Base-by-base conservation (phyloP, 2,888 invertebrate genomes). In the Drosophila gaucha region DNA sequence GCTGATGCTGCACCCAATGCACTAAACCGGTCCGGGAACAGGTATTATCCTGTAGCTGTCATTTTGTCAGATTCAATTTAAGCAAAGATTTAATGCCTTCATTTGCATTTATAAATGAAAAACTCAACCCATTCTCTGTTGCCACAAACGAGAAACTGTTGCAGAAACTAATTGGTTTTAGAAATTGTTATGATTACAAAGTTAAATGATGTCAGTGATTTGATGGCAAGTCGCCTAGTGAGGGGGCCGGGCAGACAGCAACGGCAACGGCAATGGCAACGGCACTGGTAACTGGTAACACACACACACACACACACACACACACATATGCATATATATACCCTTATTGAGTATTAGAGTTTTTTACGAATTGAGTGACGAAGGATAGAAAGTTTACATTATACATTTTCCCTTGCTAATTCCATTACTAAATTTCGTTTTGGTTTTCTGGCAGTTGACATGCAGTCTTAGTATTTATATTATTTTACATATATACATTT, bases 171-270 rank as follows among this genome's bases (percentile, higher is more conserved):
- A 83, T 87, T 85, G 88, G 75, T 75, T 83, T 86, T 76, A 66
- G 86, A 82, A 87, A 85, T 87, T 87, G 83, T 87, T 87, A 79
- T 87, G 83, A 85, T 87, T 85, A 85, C 86, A 78, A 78, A 82
- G 75, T 82, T 85, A 87, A 82, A 85, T 80, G 87, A 68, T 82
- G 82, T 82, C 85, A 62, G 78, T 74, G 84, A 64, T 74, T 84
- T 74, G 84, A 86, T 84, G 69, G 84, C 77, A 30, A 60, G 24
- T 56, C 59, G 73, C 56, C 82, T 74, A 77, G 80, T 67, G 68
- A 59, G 58, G 41, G 18, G 24, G 18, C 28, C 22, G 24, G 20
- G 16, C 28, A 18, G 28, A 28, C 18, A 9, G 14, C 36, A 33
- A 28, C 5, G 16, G 6, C 72, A 63, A 39, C 33, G 39, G 46